A percentile compares a stretch with the other conserved stretches of the same genome.
These are phyloP conservation scores for Copsychus sechellarum DNA, from an alignment of 2,113 vertebrate genomes.

Conservation along the genomic window DNA sequence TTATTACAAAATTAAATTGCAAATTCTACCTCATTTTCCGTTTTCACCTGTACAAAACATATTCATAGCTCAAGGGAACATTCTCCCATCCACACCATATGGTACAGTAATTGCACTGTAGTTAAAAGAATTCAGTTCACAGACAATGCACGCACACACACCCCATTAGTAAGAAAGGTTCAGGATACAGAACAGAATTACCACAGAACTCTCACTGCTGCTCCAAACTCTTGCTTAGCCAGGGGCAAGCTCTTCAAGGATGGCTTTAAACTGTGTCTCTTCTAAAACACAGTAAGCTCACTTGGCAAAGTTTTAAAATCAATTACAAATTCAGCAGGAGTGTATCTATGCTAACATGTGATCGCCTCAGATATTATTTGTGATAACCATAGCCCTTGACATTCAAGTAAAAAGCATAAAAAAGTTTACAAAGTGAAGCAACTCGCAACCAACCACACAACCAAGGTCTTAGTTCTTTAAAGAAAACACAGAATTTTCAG, in stretches of 20 bases:
- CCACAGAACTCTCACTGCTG: not conserved
- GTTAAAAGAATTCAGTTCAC: conserved; percentile 7
- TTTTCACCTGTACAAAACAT: conserved; percentile 42
- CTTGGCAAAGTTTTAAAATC: not conserved
- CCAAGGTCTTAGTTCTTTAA: not conserved
- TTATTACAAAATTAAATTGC: conserved; percentile 75
- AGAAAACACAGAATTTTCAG: not conserved
- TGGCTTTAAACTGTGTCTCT: not conserved
- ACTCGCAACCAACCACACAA: not conserved
- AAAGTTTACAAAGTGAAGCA: not conserved
- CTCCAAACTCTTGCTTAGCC: not conserved
- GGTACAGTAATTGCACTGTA: not conserved
- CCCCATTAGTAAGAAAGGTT: not conserved
- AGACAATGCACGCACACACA: not conserved
- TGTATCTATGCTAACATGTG: not conserved
- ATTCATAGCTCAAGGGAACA: not conserved
- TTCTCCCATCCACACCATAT: not conserved
- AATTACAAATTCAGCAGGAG: not conserved
- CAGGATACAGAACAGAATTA: not conserved
- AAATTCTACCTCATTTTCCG: conserved; percentile 35
- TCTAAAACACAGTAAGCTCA: not conserved
- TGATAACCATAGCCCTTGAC: conserved; percentile 12
- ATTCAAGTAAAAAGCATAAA: not conserved
- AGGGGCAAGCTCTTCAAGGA: not conserved
- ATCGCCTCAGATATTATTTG: not conserved